Evolutionary conservation across 2,113 vertebrate genomes (phyloP).

Genomic region (Coregonus clupeaformis): DNA sequence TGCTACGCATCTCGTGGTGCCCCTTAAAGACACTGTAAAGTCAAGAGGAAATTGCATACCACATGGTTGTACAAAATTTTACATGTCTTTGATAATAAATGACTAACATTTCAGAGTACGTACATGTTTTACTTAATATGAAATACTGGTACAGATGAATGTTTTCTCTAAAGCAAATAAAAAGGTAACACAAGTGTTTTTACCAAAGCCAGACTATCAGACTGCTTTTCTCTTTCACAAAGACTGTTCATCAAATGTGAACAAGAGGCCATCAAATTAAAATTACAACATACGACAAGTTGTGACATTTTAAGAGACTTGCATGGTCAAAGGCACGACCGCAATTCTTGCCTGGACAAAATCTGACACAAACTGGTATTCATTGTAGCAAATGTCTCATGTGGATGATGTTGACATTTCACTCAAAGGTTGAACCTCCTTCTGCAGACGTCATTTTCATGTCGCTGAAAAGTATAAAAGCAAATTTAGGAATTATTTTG

Average conservation of each 20-base stretch:
- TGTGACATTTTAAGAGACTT: background rate
- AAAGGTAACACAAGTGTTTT: background rate
- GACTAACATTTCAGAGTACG: background rate
- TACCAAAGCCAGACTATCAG: background rate
- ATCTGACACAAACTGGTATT: background rate
- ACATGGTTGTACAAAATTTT: background rate
- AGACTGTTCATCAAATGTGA: background rate
- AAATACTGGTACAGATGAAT: background rate
- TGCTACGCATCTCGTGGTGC: background rate
- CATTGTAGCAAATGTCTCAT: background rate
- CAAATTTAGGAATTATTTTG: background rate
- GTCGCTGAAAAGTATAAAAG: conserved; percentile 79
- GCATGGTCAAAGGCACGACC: background rate
- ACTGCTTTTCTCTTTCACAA: background rate
- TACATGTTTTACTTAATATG: background rate
- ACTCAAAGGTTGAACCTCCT: conserved; percentile 93
- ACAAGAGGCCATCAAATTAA: background rate
- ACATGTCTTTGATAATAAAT: background rate
- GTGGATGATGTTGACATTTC: background rate
- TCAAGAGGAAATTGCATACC: background rate
- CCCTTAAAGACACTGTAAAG: background rate
- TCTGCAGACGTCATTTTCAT: conserved; percentile 94
- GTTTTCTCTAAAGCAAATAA: background rate
- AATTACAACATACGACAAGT: background rate
- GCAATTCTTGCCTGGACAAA: background rate